phyloP scores from a whole-genome alignment of 2,797 vertebrate species.

The Capromys pilorides region DNA sequence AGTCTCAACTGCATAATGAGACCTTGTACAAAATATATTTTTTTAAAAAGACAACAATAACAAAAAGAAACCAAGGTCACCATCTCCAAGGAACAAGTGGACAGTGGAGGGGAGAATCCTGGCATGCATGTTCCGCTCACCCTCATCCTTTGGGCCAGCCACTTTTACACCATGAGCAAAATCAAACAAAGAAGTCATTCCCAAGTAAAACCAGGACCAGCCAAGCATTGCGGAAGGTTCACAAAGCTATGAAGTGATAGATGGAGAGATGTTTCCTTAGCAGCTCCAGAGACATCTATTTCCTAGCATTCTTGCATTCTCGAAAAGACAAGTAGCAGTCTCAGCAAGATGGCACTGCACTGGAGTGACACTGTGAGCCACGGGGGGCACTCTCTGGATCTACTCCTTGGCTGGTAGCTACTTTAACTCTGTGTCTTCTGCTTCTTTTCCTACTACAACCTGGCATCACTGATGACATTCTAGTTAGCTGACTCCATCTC shows the following conservation, averaged over 20 bases:
- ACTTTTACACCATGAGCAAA: conserved; percentile 20
- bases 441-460: not conserved
- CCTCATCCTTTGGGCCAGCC: not conserved
- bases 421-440: not conserved
- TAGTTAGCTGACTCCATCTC: not conserved
- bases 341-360: not conserved
- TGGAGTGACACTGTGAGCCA: not conserved
- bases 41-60: no score
- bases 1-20: no score
- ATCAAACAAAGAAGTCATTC: conserved; percentile 20
- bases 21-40: no score
- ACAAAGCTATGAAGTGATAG: not conserved
- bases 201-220: not conserved
- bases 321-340: not conserved
- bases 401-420: not conserved
- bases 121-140: not conserved
- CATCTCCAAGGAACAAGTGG: conserved; percentile 31
- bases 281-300: not conserved
- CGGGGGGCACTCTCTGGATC: fast-evolving
- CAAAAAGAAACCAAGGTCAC: not conserved
- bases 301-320: not conserved
- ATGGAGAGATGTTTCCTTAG: not conserved
- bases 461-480: not conserved
- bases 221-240: not conserved
- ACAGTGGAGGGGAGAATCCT: not conserved